A percentile compares a stretch with the other conserved stretches of the same genome.
Conservation (phyloP, 2,113 vertebrate species). For the Odontesthes bonariensis region DNA sequence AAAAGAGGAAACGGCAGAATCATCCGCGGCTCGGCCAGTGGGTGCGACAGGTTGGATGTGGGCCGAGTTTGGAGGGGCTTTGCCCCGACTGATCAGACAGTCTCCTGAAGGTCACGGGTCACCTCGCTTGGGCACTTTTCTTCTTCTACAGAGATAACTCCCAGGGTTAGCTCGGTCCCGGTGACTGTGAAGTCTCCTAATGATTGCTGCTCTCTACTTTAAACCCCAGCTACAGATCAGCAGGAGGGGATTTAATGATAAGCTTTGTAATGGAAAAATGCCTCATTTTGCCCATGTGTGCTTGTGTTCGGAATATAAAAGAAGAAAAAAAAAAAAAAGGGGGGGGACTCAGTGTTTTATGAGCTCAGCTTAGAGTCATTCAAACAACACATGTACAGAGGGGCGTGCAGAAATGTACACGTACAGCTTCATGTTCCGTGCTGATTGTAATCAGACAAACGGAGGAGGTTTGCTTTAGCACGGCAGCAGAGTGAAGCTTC, state of each 20-base stretch:
- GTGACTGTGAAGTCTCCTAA: slow-evolving; percentile 77
- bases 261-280: slow-evolving; percentile 82
- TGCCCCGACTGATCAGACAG: slow-evolving; percentile 47
- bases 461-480: slow-evolving; percentile 4
- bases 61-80: slow-evolving; percentile 59
- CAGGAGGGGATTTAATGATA: slow-evolving; percentile 82
- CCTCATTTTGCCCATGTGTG: slow-evolving; percentile 75
- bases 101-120: slow-evolving; percentile 72
- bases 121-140: slow-evolving; percentile 57
- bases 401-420: slow-evolving; percentile 37
- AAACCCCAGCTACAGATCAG: slow-evolving; percentile 75
- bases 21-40: slow-evolving; percentile 44
- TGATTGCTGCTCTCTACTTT: slow-evolving; percentile 77
- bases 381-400: slow-evolving; percentile 65
- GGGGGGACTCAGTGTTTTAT: slow-evolving; percentile 49
- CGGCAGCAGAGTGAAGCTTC: slow-evolving; percentile 32
- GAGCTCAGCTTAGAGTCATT: slow-evolving; percentile 63
- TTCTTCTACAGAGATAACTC: slow-evolving; percentile 72
- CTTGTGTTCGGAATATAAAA: slow-evolving; percentile 49
- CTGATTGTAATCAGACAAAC: slow-evolving; percentile 52
- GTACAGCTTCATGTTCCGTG: slow-evolving; percentile 43
- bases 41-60: slow-evolving; percentile 57
- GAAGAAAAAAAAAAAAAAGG: slow-evolving; percentile 18
- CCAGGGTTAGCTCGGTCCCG: slow-evolving; percentile 58
- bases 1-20: slow-evolving; percentile 5